phyloP scores from a whole-genome alignment of 2,113 vertebrate species.

The Poecile atricapillus region DNA sequence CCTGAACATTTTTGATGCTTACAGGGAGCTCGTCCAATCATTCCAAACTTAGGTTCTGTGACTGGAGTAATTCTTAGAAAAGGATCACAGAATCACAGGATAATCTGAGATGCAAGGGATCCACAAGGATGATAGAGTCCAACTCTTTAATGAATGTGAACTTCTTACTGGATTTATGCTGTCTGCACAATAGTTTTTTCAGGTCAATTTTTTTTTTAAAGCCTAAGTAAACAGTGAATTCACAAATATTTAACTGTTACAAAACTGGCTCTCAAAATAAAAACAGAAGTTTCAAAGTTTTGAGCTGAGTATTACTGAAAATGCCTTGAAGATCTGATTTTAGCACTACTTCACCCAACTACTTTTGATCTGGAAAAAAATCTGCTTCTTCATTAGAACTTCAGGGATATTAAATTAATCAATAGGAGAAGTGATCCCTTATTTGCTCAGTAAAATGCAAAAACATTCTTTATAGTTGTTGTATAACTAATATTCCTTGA shows the following conservation, averaged over 20 bases:
- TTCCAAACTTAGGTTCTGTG: neutral
- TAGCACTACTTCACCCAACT: neutral
- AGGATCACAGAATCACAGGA: neutral
- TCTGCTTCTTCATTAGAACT: neutral
- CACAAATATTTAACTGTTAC: neutral
- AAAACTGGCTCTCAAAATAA: neutral
- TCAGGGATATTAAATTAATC: neutral
- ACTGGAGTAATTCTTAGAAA: neutral
- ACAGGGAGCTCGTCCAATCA: neutral
- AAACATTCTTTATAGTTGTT: neutral
- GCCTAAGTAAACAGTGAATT: conserved; percentile 10
- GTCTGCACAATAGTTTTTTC: neutral
- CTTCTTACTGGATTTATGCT: neutral
- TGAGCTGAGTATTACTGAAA: neutral
- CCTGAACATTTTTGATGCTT: neutral
- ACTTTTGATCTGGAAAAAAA: neutral
- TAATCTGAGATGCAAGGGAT: neutral
- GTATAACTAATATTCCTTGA: neutral
- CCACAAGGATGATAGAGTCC: neutral
- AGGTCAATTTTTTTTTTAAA: neutral
- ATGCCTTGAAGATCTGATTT: neutral
- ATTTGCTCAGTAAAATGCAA: neutral
- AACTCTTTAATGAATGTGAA: neutral
- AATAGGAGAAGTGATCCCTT: neutral
- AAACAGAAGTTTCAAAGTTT: neutral